A percentile compares a stretch with the other conserved stretches of the same genome.
Conservation (phyloP, 2,888 invertebrate genomes). For the Perdita meconis region DNA sequence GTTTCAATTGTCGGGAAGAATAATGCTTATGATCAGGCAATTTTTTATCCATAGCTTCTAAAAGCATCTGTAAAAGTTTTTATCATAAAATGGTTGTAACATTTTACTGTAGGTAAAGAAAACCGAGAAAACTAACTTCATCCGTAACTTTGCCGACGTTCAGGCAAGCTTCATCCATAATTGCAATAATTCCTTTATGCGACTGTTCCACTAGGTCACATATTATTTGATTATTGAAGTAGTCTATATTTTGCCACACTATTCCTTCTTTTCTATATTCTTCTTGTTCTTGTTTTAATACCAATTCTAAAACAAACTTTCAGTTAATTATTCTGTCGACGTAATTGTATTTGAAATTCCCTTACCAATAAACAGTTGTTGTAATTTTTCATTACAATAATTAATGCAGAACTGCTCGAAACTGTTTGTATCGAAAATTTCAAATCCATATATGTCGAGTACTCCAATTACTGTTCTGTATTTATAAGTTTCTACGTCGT, state of each 20-base stretch:
- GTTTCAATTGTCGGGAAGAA: conserved; percentile 93
- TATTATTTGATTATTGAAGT: conserved; percentile 98
- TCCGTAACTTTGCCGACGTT: conserved; percentile 96
- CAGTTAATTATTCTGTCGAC: background rate
- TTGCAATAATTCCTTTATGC: conserved; percentile 95
- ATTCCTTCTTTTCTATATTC: conserved; percentile 98
- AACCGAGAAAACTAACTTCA: conserved; percentile 76
- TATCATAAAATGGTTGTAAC: background rate
- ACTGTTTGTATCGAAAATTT: conserved; percentile 98
- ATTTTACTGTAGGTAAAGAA: too few species aligned
- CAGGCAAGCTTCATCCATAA: conserved; percentile 98
- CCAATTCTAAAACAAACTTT: conserved; percentile 89
- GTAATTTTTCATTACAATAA: conserved; percentile 99
- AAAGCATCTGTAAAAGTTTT: conserved; percentile 86
- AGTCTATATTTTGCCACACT: conserved; percentile 96
- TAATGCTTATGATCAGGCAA: conserved; percentile 95
- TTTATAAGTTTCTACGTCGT: conserved; percentile 84
- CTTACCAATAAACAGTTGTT: conserved; percentile 97
- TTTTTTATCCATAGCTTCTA: conserved; percentile 97
- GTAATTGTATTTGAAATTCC: conserved; percentile 11
- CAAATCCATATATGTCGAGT: conserved; percentile 99
- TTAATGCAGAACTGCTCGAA: conserved; percentile 99
- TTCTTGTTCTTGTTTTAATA: conserved; percentile 98
- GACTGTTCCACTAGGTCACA: conserved; percentile 98
- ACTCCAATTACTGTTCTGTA: conserved; percentile 96